Evolutionary conservation across 1,140 invertebrate genomes (phyloP).

Genomic region (Mya arenaria): DNA sequence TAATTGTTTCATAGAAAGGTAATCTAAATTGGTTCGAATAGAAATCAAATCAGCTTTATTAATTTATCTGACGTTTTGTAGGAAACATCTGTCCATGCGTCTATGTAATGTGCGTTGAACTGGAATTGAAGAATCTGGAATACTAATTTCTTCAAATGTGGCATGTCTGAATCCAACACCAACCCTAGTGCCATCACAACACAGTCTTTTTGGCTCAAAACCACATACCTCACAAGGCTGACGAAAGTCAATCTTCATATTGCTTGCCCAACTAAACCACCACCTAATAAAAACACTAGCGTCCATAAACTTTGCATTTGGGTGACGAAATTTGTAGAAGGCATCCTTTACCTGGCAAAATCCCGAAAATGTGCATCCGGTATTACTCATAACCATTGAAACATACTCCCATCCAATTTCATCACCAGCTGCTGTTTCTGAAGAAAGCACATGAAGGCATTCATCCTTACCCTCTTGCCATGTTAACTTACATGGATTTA

Average conservation of each 20-base stretch:
- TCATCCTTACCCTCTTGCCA: conserved; percentile 48
- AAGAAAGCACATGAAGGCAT: conserved; percentile 45
- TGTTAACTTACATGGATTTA: conserved; percentile 38
- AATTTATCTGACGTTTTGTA: conserved; percentile 1
- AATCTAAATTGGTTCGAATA: neutral
- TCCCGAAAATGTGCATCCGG: conserved; percentile 39
- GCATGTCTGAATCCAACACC: conserved; percentile 58
- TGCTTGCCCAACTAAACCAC: conserved; percentile 55
- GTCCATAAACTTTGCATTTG: conserved; percentile 46
- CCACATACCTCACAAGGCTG: conserved; percentile 33
- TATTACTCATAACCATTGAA: conserved; percentile 20
- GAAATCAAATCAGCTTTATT: neutral
- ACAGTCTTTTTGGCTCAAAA: conserved; percentile 42
- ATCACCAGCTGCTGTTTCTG: conserved; percentile 57
- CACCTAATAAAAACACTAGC: conserved; percentile 15
- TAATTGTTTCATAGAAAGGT: neutral
- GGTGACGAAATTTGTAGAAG: conserved; percentile 15
- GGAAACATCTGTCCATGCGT: conserved; percentile 39
- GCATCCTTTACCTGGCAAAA: conserved; percentile 29
- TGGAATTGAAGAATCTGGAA: neutral
- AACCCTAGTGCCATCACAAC: conserved; percentile 58
- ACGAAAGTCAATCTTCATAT: conserved; percentile 54
- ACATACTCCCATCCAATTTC: conserved; percentile 59
- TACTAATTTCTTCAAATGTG: conserved; percentile 24
- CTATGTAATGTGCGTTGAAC: conserved; percentile 19